Evolutionary conservation across 2,797 vertebrate species (phyloP), one percentile per base, ranked within the genome.

Genomic region (Onychomys leucogaster): DNA sequence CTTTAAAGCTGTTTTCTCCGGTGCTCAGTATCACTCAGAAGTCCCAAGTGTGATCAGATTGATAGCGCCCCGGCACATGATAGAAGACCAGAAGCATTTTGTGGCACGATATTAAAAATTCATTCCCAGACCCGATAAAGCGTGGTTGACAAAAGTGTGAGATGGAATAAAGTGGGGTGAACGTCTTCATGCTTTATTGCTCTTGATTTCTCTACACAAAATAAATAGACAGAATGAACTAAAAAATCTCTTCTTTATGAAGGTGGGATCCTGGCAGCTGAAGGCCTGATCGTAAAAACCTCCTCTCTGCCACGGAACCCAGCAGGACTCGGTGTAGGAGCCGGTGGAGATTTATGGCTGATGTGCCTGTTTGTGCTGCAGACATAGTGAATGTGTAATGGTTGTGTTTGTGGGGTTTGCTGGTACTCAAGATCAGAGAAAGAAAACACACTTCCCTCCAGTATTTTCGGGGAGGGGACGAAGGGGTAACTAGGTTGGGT

Each of bases 1-100:
- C 98, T 99, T 99, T 99, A 99, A 98, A 99, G 98, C 98, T 98
- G 98, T 98, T 97, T 98, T 98, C 98, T 98, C 98, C 98, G 86
- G 98, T 97, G 97, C 98, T 91, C 98, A 98, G 98, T 98, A 97
- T 98, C 98, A 98, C 98, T 98, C 98, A 98, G 98, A 99, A 99
- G 98, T 99, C 98, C 98, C 98, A 97, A 98, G 98, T 98, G 98
- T 98, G 98, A 98, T 98, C 98, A 98, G 98, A 98, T 98, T 98
- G 98, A 99, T 99, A 98, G 98, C 98, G 98, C 98, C 98, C 97
- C 98, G 97, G 98, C 87, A 91, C 98, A 98, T 98, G 98, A 98
- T 98, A 98, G 98, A 98, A 98, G 98, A 99, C 98, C 98, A 98
- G 75, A 98, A 98, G 98, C 97, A 98, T 98, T 98, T 98, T 98